A percentile compares a stretch with the other conserved stretches of the same genome.
These are phyloP conservation scores for Buteo buteo DNA, from an alignment of 2,113 vertebrate species.

Conservation along the genomic window DNA sequence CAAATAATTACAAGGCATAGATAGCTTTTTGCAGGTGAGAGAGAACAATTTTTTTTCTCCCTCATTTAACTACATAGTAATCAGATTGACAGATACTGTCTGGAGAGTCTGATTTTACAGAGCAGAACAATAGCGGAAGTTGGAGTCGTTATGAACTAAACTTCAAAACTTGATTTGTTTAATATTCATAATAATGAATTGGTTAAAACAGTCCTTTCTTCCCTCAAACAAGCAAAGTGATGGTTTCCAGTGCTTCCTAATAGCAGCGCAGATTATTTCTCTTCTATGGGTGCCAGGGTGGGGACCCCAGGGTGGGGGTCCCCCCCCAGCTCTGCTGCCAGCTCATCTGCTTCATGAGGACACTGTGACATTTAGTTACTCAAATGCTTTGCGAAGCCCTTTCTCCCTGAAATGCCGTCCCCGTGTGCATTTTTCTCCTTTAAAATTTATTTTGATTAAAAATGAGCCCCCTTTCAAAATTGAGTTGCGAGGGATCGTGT, in stretches of 20 bases:
- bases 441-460: conserved; percentile 2
- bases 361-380: neutral
- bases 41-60: neutral
- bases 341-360: neutral
- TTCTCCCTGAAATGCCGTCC: neutral
- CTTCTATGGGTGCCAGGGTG: neutral
- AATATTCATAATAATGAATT: neutral
- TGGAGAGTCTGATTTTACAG: neutral
- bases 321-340: neutral
- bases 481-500: rapidly evolving
- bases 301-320: neutral
- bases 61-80: conserved; percentile 20
- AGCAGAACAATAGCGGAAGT: neutral
- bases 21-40: conserved; percentile 1
- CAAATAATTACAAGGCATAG: conserved; percentile 17
- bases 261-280: neutral
- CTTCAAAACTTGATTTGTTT: neutral
- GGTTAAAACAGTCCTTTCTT: neutral
- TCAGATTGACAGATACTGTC: conserved; percentile 28
- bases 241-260: neutral
- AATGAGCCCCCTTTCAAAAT: neutral
- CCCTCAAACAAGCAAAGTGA: neutral
- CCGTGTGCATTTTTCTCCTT: neutral
- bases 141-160: neutral
- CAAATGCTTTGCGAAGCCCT: neutral